These are phyloP conservation scores for Mormyrus lacerda DNA, from an alignment of 2,113 vertebrate genomes.

Conservation along the genomic window DNA sequence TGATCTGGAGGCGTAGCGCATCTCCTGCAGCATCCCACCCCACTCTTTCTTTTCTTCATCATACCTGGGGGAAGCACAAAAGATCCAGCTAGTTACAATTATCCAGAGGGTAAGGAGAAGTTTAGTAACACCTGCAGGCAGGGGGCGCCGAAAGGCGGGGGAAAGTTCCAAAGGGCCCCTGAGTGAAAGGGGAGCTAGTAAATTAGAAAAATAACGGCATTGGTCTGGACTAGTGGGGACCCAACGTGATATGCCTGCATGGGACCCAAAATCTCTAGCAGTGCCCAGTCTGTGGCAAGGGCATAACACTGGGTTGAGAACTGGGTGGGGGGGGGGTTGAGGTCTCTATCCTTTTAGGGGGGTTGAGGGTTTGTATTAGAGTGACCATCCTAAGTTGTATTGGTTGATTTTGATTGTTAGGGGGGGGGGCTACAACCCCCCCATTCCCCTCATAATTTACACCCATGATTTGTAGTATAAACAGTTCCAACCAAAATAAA, in stretches of 20 bases:
- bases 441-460: not conserved
- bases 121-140: not conserved
- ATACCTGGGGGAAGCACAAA: constrained; percentile 59
- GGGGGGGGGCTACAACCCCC: too few relatives aligned
- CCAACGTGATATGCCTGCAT: too few relatives aligned
- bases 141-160: too few relatives aligned
- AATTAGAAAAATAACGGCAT: too few relatives aligned
- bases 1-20: constrained; percentile 88
- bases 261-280: too few relatives aligned
- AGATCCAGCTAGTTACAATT: not conserved
- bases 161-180: too few relatives aligned
- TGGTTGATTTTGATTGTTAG: not conserved
- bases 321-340: too few relatives aligned
- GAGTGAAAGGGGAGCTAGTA: too few relatives aligned
- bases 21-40: constrained; percentile 92
- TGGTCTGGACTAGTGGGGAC: too few relatives aligned
- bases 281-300: not conserved
- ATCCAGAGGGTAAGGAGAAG: not conserved
- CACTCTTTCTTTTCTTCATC: constrained; percentile 95
- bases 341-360: too few relatives aligned
- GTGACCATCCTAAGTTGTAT: too few relatives aligned
- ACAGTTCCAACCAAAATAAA: not conserved
- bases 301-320: not conserved
- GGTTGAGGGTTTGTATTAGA: too few relatives aligned
- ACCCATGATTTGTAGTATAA: not conserved